A percentile compares a stretch with the other conserved stretches of the same genome.
phyloP scores from a whole-genome alignment of 2,797 vertebrate genomes.

The Microchirus variegatus region DNA sequence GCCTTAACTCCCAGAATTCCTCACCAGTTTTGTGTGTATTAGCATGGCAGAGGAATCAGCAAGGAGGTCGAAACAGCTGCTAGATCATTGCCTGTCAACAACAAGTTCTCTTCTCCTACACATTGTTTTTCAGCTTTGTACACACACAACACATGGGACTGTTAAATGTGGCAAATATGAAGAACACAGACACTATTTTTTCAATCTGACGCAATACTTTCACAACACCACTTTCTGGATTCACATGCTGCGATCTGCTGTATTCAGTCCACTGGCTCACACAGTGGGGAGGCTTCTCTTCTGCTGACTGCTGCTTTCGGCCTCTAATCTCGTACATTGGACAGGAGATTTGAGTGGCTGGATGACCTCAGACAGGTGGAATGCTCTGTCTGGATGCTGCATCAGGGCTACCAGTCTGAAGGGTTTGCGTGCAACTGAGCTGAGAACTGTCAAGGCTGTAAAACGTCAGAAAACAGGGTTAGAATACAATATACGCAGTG shows the following conservation, averaged over 20 bases:
- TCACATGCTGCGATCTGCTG: slow-evolving; percentile 25
- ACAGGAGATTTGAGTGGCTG: slow-evolving; percentile 70
- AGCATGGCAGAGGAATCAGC: slow-evolving; percentile 7
- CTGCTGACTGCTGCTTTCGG: slow-evolving; percentile 55
- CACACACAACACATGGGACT: slow-evolving; percentile 1
- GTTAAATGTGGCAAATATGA: background rate
- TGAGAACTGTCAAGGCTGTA: slow-evolving; percentile 16
- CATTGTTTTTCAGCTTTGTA: slow-evolving; percentile 10
- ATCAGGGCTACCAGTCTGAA: slow-evolving; percentile 57
- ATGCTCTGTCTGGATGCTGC: slow-evolving; percentile 78
- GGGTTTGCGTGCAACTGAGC: slow-evolving; percentile 25
- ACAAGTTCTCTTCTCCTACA: background rate
- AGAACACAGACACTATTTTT: background rate
- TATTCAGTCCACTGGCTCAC: slow-evolving; percentile 34
- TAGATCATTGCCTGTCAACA: slow-evolving; percentile 21
- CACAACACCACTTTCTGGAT: slow-evolving; percentile 7
- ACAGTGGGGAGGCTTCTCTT: slow-evolving; percentile 31
- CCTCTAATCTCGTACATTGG: slow-evolving; percentile 70
- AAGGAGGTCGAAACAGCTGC: slow-evolving; percentile 47
- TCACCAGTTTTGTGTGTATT: slow-evolving; percentile 10
- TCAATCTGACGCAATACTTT: background rate
- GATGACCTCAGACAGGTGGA: slow-evolving; percentile 79
- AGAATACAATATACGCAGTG: no score
- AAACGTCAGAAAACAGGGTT: background rate
- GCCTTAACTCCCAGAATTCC: slow-evolving; percentile 52